Conservation (phyloP, 2,797 vertebrate species). For the Atherinosoma microstoma region DNA sequence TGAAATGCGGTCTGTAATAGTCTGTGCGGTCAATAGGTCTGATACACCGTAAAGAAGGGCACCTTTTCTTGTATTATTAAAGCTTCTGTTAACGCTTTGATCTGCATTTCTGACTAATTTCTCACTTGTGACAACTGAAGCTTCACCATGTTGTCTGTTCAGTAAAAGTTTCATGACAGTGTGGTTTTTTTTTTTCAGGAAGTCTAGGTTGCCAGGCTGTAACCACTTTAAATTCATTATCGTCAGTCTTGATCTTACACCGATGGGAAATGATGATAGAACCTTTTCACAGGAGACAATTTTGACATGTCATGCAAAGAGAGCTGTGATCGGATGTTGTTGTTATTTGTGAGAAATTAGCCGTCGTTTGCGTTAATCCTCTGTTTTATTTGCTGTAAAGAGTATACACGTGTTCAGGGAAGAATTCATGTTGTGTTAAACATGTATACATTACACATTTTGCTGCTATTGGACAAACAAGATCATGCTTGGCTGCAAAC, state of each 20-base stretch:
- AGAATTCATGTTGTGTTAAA: background rate
- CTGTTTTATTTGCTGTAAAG: background rate
- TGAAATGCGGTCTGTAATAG: conserved; percentile 14
- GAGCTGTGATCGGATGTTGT: background rate
- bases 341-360: background rate
- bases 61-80: conserved; percentile 22
- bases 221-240: conserved; percentile 18
- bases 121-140: conserved; percentile 18
- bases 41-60: conserved; percentile 12
- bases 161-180: conserved; percentile 34
- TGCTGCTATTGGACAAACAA: background rate
- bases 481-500: conserved; percentile 5
- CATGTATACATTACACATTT: background rate
- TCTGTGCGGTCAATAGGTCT: conserved; percentile 26
- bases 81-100: conserved; percentile 28
- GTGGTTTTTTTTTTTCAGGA: conserved; percentile 7
- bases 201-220: background rate
- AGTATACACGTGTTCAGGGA: background rate
- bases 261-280: conserved; percentile 9
- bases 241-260: conserved; percentile 12
- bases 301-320: conserved; percentile 5
- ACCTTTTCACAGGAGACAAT: conserved; percentile 15
- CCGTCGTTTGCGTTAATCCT: background rate
- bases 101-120: conserved; percentile 35
- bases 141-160: conserved; percentile 21